phyloP scores from a whole-genome alignment of 1,140 invertebrate genomes.

The Aphidius ervi region DNA sequence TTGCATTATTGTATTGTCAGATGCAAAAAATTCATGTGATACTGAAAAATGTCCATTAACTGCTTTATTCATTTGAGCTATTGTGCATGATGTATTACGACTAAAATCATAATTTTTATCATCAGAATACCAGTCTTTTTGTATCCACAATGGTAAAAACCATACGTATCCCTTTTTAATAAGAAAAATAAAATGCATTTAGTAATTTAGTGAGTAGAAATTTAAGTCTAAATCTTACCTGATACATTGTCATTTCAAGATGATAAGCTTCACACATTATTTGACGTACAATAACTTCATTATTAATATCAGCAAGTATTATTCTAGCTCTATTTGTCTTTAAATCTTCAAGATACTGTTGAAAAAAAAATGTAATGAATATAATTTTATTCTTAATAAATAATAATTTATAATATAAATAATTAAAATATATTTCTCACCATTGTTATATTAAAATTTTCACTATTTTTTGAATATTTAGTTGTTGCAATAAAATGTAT shows the following conservation, averaged over 20 bases:
- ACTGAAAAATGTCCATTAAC: slow-evolving; percentile 74
- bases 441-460: slow-evolving; percentile 49
- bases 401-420: background rate
- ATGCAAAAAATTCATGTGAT: slow-evolving; percentile 65
- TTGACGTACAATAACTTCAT: slow-evolving; percentile 57
- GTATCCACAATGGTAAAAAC: slow-evolving; percentile 76
- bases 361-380: slow-evolving; percentile 36
- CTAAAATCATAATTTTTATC: slow-evolving; percentile 61
- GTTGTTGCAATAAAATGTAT: slow-evolving; percentile 67
- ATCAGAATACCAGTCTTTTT: slow-evolving; percentile 57
- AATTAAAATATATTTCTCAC: slow-evolving; percentile 32
- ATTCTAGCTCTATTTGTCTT: slow-evolving; percentile 64
- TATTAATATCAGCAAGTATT: slow-evolving; percentile 78
- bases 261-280: slow-evolving; percentile 75
- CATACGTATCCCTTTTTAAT: slow-evolving; percentile 68
- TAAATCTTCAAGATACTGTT: slow-evolving; percentile 66
- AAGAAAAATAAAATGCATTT: background rate
- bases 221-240: slow-evolving; percentile 34
- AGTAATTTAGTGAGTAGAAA: background rate
- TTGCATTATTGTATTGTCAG: slow-evolving; percentile 61
- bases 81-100: slow-evolving; percentile 58
- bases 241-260: slow-evolving; percentile 59
- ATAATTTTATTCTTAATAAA: background rate
- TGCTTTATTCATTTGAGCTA: slow-evolving; percentile 64
- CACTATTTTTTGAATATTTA: slow-evolving; percentile 63